A percentile compares a stretch with the other conserved stretches of the same genome.
These are phyloP conservation scores for Charaxes varanes DNA, from an alignment of 1,140 invertebrate genomes.

Conservation along the genomic window DNA sequence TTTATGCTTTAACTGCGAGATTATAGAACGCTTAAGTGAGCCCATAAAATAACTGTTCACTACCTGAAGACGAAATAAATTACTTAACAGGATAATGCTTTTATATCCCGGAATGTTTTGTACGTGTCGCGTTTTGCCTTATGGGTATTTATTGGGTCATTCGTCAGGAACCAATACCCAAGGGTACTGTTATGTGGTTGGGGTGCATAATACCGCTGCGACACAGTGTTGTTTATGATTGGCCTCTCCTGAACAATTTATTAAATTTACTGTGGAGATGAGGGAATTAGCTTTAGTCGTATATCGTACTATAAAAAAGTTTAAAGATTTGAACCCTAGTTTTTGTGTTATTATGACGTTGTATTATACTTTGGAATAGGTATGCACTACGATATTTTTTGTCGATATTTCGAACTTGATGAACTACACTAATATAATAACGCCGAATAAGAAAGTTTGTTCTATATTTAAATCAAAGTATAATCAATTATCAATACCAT, in stretches of 20 bases:
- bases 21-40: slow-evolving; percentile 64
- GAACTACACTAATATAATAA: too few species aligned
- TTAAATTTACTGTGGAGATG: slow-evolving; percentile 34
- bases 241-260: slow-evolving; percentile 46
- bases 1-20: slow-evolving; percentile 55
- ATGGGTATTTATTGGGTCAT: slow-evolving; percentile 68
- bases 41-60: slow-evolving; percentile 60
- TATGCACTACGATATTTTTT: too few species aligned
- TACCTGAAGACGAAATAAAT: slow-evolving; percentile 70
- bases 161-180: slow-evolving; percentile 58
- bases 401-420: too few species aligned
- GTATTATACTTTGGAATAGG: too few species aligned
- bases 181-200: slow-evolving; percentile 59
- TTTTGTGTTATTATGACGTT: too few species aligned
- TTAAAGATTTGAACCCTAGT: background rate
- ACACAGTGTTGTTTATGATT: slow-evolving; percentile 52
- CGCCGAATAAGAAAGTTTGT: too few species aligned
- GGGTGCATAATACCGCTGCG: slow-evolving; percentile 60
- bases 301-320: background rate
- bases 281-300: slow-evolving; percentile 12
- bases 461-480: too few species aligned
- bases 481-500: too few species aligned
- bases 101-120: slow-evolving; percentile 63
- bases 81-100: slow-evolving; percentile 70
- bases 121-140: slow-evolving; percentile 63